These are phyloP conservation scores for Orthosia incerta DNA, from an alignment of 2,888 invertebrate species.

Conservation along the genomic window DNA sequence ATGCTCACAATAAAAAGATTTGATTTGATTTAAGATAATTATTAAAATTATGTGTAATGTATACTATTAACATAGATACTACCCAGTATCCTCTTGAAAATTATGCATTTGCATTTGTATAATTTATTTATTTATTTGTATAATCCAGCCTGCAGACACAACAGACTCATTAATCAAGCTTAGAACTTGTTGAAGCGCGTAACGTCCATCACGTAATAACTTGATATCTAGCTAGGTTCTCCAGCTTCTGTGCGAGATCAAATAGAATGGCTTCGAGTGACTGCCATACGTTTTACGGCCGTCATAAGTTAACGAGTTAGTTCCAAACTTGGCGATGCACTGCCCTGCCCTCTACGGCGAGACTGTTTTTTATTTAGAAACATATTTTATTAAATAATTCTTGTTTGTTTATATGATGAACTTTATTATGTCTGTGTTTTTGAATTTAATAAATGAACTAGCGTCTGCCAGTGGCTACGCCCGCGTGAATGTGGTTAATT, in stretches of 20 bases:
- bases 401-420: too few relatives aligned
- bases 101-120: slow-evolving; percentile 22
- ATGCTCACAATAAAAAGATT: too few relatives aligned
- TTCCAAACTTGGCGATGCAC: slow-evolving; percentile 40
- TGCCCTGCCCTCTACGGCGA: slow-evolving; percentile 16
- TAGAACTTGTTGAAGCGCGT: slow-evolving; percentile 15
- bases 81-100: not conserved
- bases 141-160: slow-evolving; percentile 21
- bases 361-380: slow-evolving; percentile 28
- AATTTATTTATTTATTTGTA: slow-evolving; percentile 31
- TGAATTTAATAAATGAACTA: too few relatives aligned
- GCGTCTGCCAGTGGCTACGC: too few relatives aligned
- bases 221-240: not conserved
- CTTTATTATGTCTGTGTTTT: too few relatives aligned
- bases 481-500: too few relatives aligned
- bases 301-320: slow-evolving; percentile 47
- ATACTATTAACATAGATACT: too few relatives aligned
- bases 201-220: slow-evolving; percentile 36
- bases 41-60: too few relatives aligned
- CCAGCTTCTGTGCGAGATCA: slow-evolving; percentile 17
- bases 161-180: slow-evolving; percentile 39
- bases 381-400: slow-evolving; percentile 3
- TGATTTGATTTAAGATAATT: too few relatives aligned
- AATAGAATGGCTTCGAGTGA: slow-evolving; percentile 47
- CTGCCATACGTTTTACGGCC: slow-evolving; percentile 34